Percentiles rank a stretch among this genome's conserved stretches.
Evolutionary conservation across 2,797 vertebrate species (phyloP).

Genomic region (Parambassis ranga): DNA sequence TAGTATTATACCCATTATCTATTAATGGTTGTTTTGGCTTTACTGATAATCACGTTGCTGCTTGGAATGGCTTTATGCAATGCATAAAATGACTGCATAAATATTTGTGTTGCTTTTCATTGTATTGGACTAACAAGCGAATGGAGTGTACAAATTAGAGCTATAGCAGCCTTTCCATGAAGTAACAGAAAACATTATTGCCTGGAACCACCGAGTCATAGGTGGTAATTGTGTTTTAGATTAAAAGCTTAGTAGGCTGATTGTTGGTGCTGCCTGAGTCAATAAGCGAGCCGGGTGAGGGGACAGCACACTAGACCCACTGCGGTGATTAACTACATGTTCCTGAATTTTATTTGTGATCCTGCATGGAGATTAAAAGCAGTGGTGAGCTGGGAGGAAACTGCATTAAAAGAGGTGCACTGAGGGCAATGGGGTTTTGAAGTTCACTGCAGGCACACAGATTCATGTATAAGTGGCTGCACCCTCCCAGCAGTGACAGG

Average conservation of each 20-base stretch:
- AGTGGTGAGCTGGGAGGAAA: slow-evolving; percentile 11
- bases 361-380: slow-evolving; percentile 57
- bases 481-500: neutral
- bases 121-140: slow-evolving; percentile 28
- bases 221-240: slow-evolving; percentile 71
- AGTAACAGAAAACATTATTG: slow-evolving; percentile 49
- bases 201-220: slow-evolving; percentile 54
- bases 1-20: slow-evolving; percentile 3
- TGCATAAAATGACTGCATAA: slow-evolving; percentile 6
- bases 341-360: slow-evolving; percentile 61
- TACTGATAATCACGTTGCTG: neutral
- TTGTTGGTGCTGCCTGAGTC: slow-evolving; percentile 45
- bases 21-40: neutral
- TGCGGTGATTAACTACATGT: slow-evolving; percentile 60
- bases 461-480: neutral
- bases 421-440: slow-evolving; percentile 5
- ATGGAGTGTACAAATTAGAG: slow-evolving; percentile 37
- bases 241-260: slow-evolving; percentile 65
- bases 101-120: slow-evolving; percentile 14
- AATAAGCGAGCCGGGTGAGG: slow-evolving; percentile 40
- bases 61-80: slow-evolving; percentile 10
- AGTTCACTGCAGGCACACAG: slow-evolving; percentile 7
- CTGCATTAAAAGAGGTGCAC: slow-evolving; percentile 23
- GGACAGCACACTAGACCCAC: slow-evolving; percentile 9
- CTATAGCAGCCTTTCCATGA: neutral